Conservation (phyloP, 2,888 invertebrate species). For the Tuta absoluta region DNA sequence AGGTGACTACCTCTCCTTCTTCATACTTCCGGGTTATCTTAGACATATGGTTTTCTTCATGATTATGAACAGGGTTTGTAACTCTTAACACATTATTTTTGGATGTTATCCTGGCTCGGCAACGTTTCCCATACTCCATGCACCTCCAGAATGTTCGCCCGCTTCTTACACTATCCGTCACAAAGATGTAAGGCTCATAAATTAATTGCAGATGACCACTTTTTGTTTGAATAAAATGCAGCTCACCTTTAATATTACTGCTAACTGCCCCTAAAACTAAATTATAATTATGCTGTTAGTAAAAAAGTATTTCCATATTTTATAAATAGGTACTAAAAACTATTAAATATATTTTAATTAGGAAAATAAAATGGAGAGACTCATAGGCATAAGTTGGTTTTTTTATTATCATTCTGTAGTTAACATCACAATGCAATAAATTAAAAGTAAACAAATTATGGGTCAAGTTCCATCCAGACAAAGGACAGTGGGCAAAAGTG, state of each 20-base stretch:
- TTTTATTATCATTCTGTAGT: too few relatives aligned
- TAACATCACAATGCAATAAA: too few relatives aligned
- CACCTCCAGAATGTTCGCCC: constrained; percentile 78
- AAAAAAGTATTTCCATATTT: neutral
- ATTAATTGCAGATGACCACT: constrained; percentile 75
- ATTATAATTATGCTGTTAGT: constrained; percentile 33
- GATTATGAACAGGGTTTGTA: constrained; percentile 75
- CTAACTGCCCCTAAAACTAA: constrained; percentile 65
- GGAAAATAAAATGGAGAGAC: too few relatives aligned
- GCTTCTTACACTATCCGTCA: constrained; percentile 76
- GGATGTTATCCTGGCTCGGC: constrained; percentile 75
- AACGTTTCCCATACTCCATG: constrained; percentile 75
- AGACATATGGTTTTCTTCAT: constrained; percentile 66
- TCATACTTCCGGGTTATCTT: constrained; percentile 73
- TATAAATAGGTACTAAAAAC: neutral
- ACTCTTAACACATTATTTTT: constrained; percentile 71
- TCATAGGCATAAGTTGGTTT: too few relatives aligned
- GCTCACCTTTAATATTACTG: constrained; percentile 63
- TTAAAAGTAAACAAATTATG: too few relatives aligned
- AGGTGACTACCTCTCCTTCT: constrained; percentile 72
- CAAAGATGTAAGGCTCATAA: constrained; percentile 75
- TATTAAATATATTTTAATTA: neutral
- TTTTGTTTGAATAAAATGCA: constrained; percentile 77
- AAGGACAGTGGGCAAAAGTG: too few relatives aligned
- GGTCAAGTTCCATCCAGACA: too few relatives aligned